phyloP scores from a whole-genome alignment of 2,888 invertebrate genomes.

The Lithophane semibrunnea region DNA sequence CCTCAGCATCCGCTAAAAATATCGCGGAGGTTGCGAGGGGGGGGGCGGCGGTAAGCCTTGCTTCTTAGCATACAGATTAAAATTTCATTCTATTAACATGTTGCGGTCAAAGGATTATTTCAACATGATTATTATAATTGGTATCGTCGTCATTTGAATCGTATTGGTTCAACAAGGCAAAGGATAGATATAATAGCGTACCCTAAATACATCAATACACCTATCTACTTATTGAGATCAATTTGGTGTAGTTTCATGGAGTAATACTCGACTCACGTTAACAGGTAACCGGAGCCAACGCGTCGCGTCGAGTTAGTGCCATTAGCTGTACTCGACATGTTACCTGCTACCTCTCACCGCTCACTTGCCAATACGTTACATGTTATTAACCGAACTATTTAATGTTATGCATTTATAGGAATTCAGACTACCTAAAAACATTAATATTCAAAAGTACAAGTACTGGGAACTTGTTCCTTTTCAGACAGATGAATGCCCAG shows the following conservation, averaged over 20 bases:
- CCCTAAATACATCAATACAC: neutral
- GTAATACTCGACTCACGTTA: neutral
- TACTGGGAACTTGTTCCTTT: neutral
- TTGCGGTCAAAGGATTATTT: neutral
- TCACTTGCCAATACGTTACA: neutral
- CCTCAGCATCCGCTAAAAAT: neutral
- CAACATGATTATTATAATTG: too few relatives aligned
- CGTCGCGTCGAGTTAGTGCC: neutral
- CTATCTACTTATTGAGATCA: neutral
- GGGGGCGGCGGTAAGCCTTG: neutral
- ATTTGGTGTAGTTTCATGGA: neutral
- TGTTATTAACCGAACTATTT: neutral
- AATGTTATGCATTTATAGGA: neutral
- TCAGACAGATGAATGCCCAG: neutral
- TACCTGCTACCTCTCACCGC: neutral
- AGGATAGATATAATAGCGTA: neutral
- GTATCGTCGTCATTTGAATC: neutral
- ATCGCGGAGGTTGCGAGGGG: neutral
- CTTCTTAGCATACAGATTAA: constrained; percentile 5
- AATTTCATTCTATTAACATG: constrained; percentile 8
- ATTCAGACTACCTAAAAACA: neutral
- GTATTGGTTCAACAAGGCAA: neutral
- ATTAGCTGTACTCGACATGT: neutral
- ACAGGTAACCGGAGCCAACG: neutral
- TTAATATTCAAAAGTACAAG: neutral